Conservation (phyloP, 2,113 vertebrate genomes). For the Micronycteris hirsuta region DNA sequence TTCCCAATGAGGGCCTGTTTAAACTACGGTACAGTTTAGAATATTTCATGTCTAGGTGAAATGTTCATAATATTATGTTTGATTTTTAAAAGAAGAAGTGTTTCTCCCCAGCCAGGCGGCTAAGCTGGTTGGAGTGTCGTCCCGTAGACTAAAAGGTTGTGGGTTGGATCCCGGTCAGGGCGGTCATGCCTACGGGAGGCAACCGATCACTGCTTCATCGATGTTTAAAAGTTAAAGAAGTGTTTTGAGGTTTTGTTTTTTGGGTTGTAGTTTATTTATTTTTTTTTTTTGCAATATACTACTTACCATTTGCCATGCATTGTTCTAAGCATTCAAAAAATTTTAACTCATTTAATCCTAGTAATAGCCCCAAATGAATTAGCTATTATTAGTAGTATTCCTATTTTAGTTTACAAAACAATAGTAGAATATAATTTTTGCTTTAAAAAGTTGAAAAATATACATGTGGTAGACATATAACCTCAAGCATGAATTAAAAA, state of each 20-base stretch:
- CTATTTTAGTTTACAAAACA: neutral
- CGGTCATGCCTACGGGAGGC: too few species aligned
- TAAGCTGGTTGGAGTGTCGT: too few species aligned
- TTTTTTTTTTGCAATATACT: neutral
- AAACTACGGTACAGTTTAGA: neutral
- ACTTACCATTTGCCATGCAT: neutral
- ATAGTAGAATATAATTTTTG: neutral
- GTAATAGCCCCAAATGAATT: neutral
- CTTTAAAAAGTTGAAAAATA: constrained; percentile 13
- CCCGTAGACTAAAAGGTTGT: too few species aligned
- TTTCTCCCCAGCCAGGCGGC: too few species aligned
- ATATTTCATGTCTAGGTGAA: constrained; percentile 14
- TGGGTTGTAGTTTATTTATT: too few species aligned
- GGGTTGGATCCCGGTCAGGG: too few species aligned
- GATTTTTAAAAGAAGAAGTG: neutral
- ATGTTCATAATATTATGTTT: neutral
- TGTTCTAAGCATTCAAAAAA: constrained; percentile 27
- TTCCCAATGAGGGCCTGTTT: neutral
- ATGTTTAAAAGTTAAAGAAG: neutral
- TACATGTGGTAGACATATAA: neutral
- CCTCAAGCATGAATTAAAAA: neutral
- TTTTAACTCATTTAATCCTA: constrained; percentile 15
- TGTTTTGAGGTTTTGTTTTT: neutral
- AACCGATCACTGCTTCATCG: too few species aligned
- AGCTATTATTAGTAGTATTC: neutral